These are phyloP conservation scores for Physocephala rufipes DNA, from an alignment of 2,888 invertebrate species.

Conservation along the genomic window DNA sequence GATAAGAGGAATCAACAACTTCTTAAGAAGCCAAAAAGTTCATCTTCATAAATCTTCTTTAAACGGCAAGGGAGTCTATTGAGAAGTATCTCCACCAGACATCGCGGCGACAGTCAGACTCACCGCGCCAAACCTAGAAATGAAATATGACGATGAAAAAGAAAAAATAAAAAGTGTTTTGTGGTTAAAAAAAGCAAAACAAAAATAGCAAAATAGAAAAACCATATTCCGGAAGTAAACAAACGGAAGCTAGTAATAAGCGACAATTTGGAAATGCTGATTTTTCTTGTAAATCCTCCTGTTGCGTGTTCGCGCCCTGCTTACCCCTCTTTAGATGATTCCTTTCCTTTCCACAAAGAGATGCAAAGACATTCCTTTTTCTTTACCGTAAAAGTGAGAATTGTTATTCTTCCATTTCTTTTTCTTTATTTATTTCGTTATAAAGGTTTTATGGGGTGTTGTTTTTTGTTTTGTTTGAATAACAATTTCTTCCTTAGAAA, in stretches of 20 bases:
- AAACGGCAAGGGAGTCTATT: constrained; percentile 8
- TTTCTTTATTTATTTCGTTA: not conserved
- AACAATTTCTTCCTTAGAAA: not conserved
- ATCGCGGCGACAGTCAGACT: constrained; percentile 17
- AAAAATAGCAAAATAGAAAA: not conserved
- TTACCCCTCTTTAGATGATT: not conserved
- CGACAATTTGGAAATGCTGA: constrained; percentile 32
- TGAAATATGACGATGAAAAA: not conserved
- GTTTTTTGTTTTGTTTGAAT: not conserved
- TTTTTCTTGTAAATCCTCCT: constrained; percentile 25
- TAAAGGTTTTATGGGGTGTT: not conserved
- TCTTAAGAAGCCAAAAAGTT: constrained; percentile 33
- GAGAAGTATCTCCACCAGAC: not conserved
- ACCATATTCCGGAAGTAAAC: constrained; percentile 25
- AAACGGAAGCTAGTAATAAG: constrained; percentile 36
- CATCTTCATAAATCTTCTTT: constrained; percentile 39
- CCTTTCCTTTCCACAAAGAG: not conserved
- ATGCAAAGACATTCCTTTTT: not conserved
- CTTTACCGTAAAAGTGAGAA: too few species aligned
- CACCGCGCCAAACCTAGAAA: not conserved
- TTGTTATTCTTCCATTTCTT: not conserved
- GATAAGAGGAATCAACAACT: constrained; percentile 10
- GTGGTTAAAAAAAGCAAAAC: not conserved
- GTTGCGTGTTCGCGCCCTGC: constrained; percentile 21
- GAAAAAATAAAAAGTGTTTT: constrained; percentile 13